These are phyloP conservation scores for Drosophila peninsularis DNA, from an alignment of 2,888 invertebrate genomes.

Conservation along the genomic window DNA sequence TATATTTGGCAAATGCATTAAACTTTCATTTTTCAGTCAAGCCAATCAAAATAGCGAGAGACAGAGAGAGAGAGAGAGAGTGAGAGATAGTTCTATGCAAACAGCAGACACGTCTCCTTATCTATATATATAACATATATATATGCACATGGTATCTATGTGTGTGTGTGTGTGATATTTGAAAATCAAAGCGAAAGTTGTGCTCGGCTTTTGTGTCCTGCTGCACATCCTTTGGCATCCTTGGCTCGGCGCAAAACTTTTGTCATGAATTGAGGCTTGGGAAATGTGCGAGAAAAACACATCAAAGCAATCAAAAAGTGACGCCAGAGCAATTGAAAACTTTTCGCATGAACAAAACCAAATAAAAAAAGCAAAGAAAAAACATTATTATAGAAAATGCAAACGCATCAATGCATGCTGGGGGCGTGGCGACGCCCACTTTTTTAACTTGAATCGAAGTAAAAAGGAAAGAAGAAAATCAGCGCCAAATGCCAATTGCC, in stretches of 20 bases:
- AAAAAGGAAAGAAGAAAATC: constrained; percentile 5
- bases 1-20: constrained; percentile 83
- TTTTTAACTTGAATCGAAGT: constrained; percentile 11
- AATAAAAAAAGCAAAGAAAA: constrained; percentile 20
- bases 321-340: constrained; percentile 80
- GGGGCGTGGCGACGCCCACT: neutral
- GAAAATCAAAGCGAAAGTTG: constrained; percentile 80
- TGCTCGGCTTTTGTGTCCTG: constrained; percentile 53
- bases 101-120: constrained; percentile 19
- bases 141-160: constrained; percentile 4
- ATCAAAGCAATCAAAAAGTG: constrained; percentile 80
- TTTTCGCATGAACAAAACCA: constrained; percentile 67
- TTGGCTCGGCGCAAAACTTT: constrained; percentile 68
- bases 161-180: constrained; percentile 53
- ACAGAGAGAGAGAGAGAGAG: neutral
- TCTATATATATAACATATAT: neutral
- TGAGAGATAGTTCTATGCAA: constrained; percentile 32
- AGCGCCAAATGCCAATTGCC: constrained; percentile 64
- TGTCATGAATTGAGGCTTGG: constrained; percentile 77
- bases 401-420: constrained; percentile 52
- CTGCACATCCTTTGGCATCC: constrained; percentile 23
- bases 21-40: constrained; percentile 82
- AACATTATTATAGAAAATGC: constrained; percentile 61
- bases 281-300: constrained; percentile 80
- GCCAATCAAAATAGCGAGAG: constrained; percentile 55